Evolutionary conservation across 2,888 invertebrate species (phyloP).

Genomic region (Perithous albicinctus): DNA sequence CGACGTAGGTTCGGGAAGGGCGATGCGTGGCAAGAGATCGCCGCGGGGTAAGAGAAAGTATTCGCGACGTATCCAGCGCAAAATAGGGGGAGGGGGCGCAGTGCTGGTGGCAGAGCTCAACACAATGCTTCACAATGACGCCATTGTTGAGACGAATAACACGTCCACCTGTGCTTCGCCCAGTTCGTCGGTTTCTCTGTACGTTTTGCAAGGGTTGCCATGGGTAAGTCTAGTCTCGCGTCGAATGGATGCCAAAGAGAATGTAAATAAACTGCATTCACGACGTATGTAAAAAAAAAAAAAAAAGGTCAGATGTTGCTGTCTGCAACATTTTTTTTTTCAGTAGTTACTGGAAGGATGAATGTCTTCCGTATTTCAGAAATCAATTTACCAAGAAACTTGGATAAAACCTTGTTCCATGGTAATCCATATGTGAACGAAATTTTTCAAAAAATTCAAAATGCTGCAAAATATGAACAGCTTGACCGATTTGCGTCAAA

Average conservation of each 20-base stretch:
- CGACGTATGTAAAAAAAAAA: not conserved
- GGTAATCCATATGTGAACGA: no score
- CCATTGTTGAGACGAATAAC: constrained; percentile 82
- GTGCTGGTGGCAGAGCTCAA: constrained; percentile 64
- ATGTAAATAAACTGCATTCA: not conserved
- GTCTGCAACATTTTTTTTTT: not conserved
- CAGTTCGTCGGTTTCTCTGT: constrained; percentile 61
- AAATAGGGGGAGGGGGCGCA: constrained; percentile 76
- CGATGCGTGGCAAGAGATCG: constrained; percentile 42
- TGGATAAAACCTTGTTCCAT: no score
- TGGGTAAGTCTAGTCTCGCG: not conserved
- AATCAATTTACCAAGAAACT: no score
- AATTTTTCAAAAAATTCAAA: no score
- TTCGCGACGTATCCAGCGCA: constrained; percentile 78
- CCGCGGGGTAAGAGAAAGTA: constrained; percentile 70
- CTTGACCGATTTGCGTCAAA: no score
- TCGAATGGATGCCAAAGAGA: not conserved
- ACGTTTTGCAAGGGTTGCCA: constrained; percentile 41
- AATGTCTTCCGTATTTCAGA: no score
- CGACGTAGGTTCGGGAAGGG: constrained; percentile 35
- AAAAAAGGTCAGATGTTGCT: not conserved
- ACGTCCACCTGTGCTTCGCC: constrained; percentile 79
- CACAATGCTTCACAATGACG: constrained; percentile 82
- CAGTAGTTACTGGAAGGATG: not conserved
- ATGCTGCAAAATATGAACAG: no score